A percentile compares a stretch with the other conserved stretches of the same genome.
Evolutionary conservation across 2,797 vertebrate genomes (phyloP).

Genomic region (Psittacula echo): DNA sequence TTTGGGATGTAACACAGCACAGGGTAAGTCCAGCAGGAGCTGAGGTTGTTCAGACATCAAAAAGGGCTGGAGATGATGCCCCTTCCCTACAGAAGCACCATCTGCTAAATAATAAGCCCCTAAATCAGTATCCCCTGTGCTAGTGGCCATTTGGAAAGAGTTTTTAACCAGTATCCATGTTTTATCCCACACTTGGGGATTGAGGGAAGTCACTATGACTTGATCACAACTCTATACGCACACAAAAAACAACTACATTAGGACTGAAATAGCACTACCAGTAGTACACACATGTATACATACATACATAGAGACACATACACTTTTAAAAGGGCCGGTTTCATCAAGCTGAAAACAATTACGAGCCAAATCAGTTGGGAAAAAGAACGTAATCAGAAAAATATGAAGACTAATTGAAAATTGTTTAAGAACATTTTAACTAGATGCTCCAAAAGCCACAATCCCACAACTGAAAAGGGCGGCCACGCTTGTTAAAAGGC

Average conservation of each 20-base stretch:
- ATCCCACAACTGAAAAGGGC: constrained; percentile 51
- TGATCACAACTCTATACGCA: rapidly evolving
- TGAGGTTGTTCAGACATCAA: not conserved
- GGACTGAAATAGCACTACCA: not conserved
- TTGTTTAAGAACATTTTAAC: constrained; percentile 67
- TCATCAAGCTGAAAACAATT: constrained; percentile 61
- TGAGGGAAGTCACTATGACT: not conserved
- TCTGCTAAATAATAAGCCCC: not conserved
- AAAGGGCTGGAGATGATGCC: not conserved
- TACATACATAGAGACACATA: not conserved
- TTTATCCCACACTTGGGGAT: not conserved
- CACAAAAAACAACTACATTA: not conserved
- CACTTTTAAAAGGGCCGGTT: not conserved
- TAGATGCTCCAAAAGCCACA: constrained; percentile 66
- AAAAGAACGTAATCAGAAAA: constrained; percentile 58
- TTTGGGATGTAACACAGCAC: not conserved
- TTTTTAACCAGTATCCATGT: not conserved
- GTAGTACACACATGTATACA: rapidly evolving
- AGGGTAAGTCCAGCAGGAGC: not conserved
- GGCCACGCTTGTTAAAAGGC: constrained; percentile 20
- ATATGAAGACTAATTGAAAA: constrained; percentile 64
- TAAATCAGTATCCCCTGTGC: not conserved
- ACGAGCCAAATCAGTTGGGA: constrained; percentile 34
- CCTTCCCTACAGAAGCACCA: not conserved
- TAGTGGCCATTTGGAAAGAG: not conserved